Evolutionary conservation across 2,113 vertebrate species (phyloP).

Genomic region (Ciconia boyciana): DNA sequence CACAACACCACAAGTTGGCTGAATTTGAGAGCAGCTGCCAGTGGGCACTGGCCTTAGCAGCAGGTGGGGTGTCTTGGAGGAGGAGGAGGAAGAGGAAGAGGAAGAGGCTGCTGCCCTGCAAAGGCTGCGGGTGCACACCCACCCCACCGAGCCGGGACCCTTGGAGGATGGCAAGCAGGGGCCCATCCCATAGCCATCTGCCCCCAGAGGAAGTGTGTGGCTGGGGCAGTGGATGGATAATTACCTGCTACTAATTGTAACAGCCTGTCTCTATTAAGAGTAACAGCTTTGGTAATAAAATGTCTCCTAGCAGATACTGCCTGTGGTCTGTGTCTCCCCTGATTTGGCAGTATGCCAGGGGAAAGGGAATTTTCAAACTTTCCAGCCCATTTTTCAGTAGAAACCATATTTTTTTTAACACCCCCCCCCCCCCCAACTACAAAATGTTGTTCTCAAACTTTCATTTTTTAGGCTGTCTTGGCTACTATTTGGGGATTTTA

Average conservation of each 20-base stretch:
- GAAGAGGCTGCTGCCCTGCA: background rate
- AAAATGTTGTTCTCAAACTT: background rate
- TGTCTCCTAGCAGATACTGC: background rate
- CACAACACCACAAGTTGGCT: fast-evolving
- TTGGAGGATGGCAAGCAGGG: fast-evolving
- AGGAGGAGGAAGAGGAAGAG: background rate
- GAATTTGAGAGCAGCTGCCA: background rate
- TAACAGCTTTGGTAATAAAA: background rate
- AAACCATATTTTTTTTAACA: fast-evolving
- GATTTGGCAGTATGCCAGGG: background rate
- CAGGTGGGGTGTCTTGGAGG: fast-evolving
- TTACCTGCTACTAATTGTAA: background rate
- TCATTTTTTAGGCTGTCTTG: background rate
- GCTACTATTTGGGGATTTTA: background rate
- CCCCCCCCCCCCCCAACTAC: fast-evolving
- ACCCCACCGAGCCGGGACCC: fast-evolving
- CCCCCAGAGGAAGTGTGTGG: fast-evolving
- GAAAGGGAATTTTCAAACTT: background rate
- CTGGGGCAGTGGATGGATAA: fast-evolving
- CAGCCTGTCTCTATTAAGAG: background rate
- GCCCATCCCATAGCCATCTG: fast-evolving
- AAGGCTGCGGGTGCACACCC: fast-evolving
- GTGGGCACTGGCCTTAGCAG: background rate
- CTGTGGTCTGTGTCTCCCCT: background rate
- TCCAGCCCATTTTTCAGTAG: background rate